Base-by-base conservation (phyloP, 2,797 vertebrate genomes). In the Danio tinwini region DNA sequence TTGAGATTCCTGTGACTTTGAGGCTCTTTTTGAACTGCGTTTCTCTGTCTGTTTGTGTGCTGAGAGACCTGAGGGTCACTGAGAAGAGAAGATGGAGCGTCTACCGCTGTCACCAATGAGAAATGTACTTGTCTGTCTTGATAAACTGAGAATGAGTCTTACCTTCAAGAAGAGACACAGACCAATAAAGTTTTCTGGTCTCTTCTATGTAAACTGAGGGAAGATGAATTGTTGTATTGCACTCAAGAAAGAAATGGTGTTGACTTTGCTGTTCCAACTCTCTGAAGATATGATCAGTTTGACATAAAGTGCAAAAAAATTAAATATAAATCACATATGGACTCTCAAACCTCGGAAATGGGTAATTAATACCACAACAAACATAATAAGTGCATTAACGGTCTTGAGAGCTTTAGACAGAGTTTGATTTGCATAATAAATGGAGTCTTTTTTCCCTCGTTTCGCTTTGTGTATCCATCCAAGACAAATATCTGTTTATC, bases 81-180 rank as follows among this genome's bases (percentile, higher is more conserved):
- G 21, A 58, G 63, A 67, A 76, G 53, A 67, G 14, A 76, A 76
- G 17, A 1, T 21, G 40, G 16, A 63, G 13, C 40, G 6, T 65
- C 50, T 44, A 5, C 40, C 76, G 74, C 62, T 76, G 61, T 64
- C 39, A 76, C 62, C 56, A 56, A 76, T 58, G 52, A 68, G 74
- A 49, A 67, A 76, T 58, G 42, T 5, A 5, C 40, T 37, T 65
- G 12, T 76, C 14, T 74, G 45, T 67, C 74, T 55, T 73, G 70
- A 59, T 47, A 37, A 73, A 59, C 70, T 37, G 5, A 59, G 17
- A 73, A 59, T 16, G 39, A 65, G 39, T 45, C 42, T 68, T 47
- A 17, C 19, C 6, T 42, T 76, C 40, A 37, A 68, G 16, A 5
- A 76, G n/a, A 78, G 44, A 78, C 44, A 50, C 2, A 7, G 5